A percentile compares a stretch with the other conserved stretches of the same genome.
These are phyloP conservation scores for Platichthys stellatus DNA, from an alignment of 2,113 vertebrate species.

Conservation along the genomic window DNA sequence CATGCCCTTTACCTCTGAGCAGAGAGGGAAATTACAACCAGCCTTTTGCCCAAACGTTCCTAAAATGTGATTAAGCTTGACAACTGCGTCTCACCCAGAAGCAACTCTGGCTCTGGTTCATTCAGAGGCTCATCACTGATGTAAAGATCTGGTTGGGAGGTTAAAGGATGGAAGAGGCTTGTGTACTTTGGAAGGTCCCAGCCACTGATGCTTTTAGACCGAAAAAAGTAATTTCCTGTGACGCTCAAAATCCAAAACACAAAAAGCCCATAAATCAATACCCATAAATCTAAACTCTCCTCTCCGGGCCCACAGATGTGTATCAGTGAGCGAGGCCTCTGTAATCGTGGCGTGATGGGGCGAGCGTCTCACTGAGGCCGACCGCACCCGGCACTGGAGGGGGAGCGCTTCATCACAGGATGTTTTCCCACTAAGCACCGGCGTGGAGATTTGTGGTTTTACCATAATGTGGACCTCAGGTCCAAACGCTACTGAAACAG, in stretches of 20 bases:
- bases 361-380: conserved; percentile 18
- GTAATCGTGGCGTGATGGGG: conserved; percentile 23
- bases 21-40: conserved; percentile 51
- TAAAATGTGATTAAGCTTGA: conserved; percentile 65
- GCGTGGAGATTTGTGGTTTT: conserved; percentile 50
- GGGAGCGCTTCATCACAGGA: conserved; percentile 42
- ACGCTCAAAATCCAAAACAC: background rate
- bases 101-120: conserved; percentile 30
- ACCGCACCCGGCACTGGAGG: conserved; percentile 30
- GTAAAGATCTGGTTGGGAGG: conserved; percentile 28
- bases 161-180: conserved; percentile 29
- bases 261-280: conserved; percentile 36
- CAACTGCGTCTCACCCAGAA: conserved; percentile 41
- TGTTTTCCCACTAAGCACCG: conserved; percentile 46
- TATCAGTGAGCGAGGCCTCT: conserved; percentile 16
- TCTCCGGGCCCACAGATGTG: conserved; percentile 49
- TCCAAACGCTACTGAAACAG: conserved; percentile 40
- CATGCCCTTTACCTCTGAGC: conserved; percentile 45
- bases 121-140: conserved; percentile 23
- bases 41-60: conserved; percentile 50
- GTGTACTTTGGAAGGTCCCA: conserved; percentile 6
- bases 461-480: conserved; percentile 42
- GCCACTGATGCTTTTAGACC: background rate
- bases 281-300: conserved; percentile 21
- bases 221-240: conserved; percentile 1